Evolutionary conservation across 2,113 vertebrate species (phyloP), one percentile per base, ranked within the genome.

Genomic region (Cyphomyrus plagiostoma): DNA sequence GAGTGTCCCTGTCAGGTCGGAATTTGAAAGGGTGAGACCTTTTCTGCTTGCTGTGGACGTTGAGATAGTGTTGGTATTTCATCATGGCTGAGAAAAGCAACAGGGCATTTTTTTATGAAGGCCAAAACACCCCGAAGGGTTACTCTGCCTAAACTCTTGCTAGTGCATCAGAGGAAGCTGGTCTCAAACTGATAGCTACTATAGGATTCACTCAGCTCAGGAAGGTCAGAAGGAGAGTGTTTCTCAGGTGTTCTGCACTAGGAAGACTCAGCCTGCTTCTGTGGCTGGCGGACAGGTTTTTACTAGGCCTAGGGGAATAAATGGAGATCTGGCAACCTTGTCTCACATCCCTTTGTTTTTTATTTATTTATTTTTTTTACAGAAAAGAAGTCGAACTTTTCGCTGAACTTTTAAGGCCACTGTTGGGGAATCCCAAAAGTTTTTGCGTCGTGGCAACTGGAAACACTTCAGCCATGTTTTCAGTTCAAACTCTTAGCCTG

Each of bases 21-120:
- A 42, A 30, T 42, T 88, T 88, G 87, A 58, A 46, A 62, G 56
- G 87, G 87, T 62, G 26, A 62, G 53, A 87, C 85, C 49, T 86
- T 86, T 53, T 15, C 85, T 53, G 26, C 26, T 48, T 52, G 50
- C 26, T 52, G 30, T 56, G 85, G n/a, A 52, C 26, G 26, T 58
- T 88, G 52, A 88, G 52, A 17, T 62, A 30, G 39, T 42, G 52
- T 58, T 87, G 86, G 53, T 45, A 53, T 88, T 88, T 88, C 35
- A 88, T 88, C 52, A 88, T 53, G 56, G 35, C 39, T 88, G 6
- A 21, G 52, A 56, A 19, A 19, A 53, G 53, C 39, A 62, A 45
- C 19, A 23, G 87, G 52, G 85, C 13, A 13, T 35, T 87, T 53
- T 56, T 9, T 87, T 53, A 49, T 39, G 74, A 49, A 80, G 19